These are phyloP conservation scores for Otolemur garnettii DNA, from an alignment of 2,113 vertebrate genomes.

Conservation along the genomic window DNA sequence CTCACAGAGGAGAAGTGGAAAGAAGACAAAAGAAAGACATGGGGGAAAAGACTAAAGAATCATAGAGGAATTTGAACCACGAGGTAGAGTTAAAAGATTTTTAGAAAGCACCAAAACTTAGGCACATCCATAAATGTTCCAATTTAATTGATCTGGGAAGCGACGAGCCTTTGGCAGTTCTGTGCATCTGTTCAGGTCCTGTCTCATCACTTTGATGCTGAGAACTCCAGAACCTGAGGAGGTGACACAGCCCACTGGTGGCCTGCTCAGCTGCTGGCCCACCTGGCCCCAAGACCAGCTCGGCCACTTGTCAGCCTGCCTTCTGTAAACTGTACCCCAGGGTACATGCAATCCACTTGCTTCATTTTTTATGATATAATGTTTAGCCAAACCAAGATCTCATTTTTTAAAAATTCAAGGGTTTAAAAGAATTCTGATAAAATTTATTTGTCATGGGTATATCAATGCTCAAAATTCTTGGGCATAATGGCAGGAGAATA, in stretches of 20 bases:
- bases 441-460: not conserved
- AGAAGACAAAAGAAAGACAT: not conserved
- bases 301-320: not conserved
- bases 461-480: not conserved
- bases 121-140: not conserved
- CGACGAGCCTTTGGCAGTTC: not conserved
- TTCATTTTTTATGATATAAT: not conserved
- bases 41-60: not conserved
- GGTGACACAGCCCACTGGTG: not conserved
- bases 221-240: not conserved
- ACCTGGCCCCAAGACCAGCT: not conserved
- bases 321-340: not conserved
- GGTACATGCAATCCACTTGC: not conserved
- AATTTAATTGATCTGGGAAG: not conserved
- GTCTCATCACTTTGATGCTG: not conserved
- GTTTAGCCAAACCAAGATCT: slow-evolving; percentile 19
- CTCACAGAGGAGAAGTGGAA: not conserved
- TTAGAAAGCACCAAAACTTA: not conserved
- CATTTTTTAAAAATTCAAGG: slow-evolving; percentile 16
- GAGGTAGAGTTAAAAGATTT: not conserved
- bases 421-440: not conserved
- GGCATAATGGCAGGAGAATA: not conserved
- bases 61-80: not conserved
- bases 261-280: not conserved
- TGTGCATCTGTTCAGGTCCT: not conserved